These are phyloP conservation scores for Scomber japonicus DNA, from an alignment of 2,113 vertebrate species.

Conservation along the genomic window DNA sequence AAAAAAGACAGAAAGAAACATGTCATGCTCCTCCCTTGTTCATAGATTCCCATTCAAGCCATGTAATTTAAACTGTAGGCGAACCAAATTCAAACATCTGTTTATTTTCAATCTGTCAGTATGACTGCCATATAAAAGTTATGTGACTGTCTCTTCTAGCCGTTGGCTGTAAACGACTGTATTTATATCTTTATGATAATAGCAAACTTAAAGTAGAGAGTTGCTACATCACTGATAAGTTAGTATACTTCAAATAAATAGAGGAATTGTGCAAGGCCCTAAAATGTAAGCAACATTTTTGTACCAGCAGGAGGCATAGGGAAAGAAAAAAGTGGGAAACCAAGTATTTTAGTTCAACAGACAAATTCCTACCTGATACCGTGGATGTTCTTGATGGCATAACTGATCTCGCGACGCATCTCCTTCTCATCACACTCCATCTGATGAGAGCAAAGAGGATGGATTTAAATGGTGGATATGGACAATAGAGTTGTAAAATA, in stretches of 20 bases:
- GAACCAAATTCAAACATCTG: conserved; percentile 11
- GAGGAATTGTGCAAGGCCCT: background rate
- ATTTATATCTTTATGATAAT: background rate
- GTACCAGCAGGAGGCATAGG: background rate
- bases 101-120: background rate
- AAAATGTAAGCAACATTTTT: too few relatives aligned
- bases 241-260: background rate
- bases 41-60: conserved; percentile 29
- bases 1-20: conserved; percentile 14
- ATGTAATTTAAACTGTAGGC: conserved; percentile 28
- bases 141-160: background rate
- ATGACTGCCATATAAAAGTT: background rate
- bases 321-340: background rate
- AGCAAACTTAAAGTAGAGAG: background rate
- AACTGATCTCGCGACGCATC: conserved; percentile 94
- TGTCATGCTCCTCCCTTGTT: conserved; percentile 29
- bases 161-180: background rate
- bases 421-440: conserved; percentile 98
- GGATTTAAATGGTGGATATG: background rate
- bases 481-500: background rate
- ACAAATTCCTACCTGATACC: conserved; percentile 90
- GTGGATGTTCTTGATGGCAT: conserved; percentile 97
- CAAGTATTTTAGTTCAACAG: background rate
- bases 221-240: background rate
- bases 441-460: conserved; percentile 72